Percentiles rank a stretch among this genome's conserved stretches.
These are phyloP conservation scores for Seladonia tumulorum DNA, from an alignment of 2,888 invertebrate genomes.

Conservation along the genomic window DNA sequence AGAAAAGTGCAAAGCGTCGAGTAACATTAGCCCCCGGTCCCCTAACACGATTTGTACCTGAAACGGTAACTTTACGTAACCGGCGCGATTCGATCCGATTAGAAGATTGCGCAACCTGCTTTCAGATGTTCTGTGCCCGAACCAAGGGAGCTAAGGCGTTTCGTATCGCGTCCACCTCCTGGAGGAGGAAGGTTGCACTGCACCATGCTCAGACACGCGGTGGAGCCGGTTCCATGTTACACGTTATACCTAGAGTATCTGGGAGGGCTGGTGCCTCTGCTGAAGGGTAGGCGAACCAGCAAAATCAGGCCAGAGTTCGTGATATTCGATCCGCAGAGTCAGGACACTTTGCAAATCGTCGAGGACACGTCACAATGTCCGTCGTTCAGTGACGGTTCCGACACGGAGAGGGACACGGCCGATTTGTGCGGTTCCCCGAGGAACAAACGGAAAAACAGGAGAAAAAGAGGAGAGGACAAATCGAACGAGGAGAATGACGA, in stretches of 20 bases:
- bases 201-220: conserved; percentile 97
- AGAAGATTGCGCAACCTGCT: background rate
- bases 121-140: conserved; percentile 97
- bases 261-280: conserved; percentile 97
- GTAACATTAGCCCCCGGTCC: background rate
- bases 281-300: conserved; percentile 97
- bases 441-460: conserved; percentile 88
- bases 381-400: conserved; percentile 86
- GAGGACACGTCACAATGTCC: conserved; percentile 78
- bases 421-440: conserved; percentile 92
- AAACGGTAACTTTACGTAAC: conserved; percentile 1
- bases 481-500: conserved; percentile 86
- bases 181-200: conserved; percentile 96
- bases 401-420: conserved; percentile 86
- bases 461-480: conserved; percentile 84
- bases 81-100: background rate
- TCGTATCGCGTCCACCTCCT: conserved; percentile 96
- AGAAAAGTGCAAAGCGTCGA: background rate
- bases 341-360: conserved; percentile 86
- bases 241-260: conserved; percentile 97
- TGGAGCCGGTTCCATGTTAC: conserved; percentile 93
- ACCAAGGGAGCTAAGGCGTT: conserved; percentile 93
- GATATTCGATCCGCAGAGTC: conserved; percentile 96
- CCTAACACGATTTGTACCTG: background rate
- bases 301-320: conserved; percentile 99